Evolutionary conservation across 2,888 invertebrate species (phyloP).

Genomic region (Galerucella pusilla): DNA sequence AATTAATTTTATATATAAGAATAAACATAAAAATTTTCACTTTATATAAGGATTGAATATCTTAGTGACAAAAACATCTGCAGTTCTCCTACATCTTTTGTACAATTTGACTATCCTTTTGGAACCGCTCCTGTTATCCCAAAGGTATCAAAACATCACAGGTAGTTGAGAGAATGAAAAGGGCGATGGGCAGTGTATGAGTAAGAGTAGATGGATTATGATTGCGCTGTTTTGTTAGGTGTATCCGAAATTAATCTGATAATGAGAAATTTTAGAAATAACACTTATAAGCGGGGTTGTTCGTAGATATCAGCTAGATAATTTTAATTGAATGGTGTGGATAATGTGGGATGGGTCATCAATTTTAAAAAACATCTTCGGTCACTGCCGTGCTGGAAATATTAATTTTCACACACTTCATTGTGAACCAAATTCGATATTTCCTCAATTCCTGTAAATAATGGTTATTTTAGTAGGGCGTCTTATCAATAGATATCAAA

Average conservation of each 20-base stretch:
- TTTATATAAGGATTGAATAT: too few relatives aligned
- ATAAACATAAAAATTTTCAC: too few relatives aligned
- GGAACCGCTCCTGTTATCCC: not conserved
- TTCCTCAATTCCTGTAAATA: too few relatives aligned
- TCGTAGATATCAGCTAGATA: not conserved
- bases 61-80: too few relatives aligned
- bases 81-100: too few relatives aligned
- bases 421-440: too few relatives aligned
- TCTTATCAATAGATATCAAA: too few relatives aligned
- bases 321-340: not conserved
- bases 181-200: conserved; percentile 22
- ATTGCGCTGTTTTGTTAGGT: conserved; percentile 20
- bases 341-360: not conserved
- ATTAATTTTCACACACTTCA: too few relatives aligned
- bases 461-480: too few relatives aligned
- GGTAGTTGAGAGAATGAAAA: conserved; percentile 15
- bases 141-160: not conserved
- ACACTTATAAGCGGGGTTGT: conserved; percentile 2
- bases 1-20: too few relatives aligned
- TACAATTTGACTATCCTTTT: not conserved
- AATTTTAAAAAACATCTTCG: not conserved
- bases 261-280: conserved; percentile 24
- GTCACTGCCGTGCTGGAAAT: not conserved
- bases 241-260: conserved; percentile 22
- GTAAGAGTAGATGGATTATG: conserved; percentile 20